Evolutionary conservation across 2,113 vertebrate species (phyloP), one percentile per base, ranked within the genome.

Genomic region (Gnathonemus longibarbis): DNA sequence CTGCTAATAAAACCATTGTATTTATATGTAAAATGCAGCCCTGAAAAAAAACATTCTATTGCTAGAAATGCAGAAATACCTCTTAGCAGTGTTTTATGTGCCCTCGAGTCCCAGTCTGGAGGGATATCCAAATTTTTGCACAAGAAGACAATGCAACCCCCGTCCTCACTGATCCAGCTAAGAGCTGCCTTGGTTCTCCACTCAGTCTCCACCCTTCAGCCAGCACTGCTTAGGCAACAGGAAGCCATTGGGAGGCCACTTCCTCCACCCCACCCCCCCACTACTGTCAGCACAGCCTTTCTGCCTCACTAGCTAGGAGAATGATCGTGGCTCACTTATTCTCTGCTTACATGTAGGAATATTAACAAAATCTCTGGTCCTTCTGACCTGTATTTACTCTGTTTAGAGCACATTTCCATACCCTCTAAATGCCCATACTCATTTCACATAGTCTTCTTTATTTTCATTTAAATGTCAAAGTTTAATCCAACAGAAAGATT

Each of bases 151-250:
- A 90, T 80, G 87, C 84, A 39, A 56, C 77, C 91, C 84, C 92
- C 88, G 87, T 90, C 90, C 90, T 91, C 0, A 90, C 90, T 93
- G 86, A 92, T 93, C 92, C 88, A 91, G 93, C 92, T 93, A 92
- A 94, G 92, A 93, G 91, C 92, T 92, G 91, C 91, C 91, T 91
- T 92, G 21, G 87, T 92, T 91, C 93, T 92, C 89, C 92, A 91
- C 91, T 84, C 90, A 94, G 94, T 95, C 95, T 94, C 94, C 95
- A 94, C 95, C 95, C 94, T 94, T 91, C 92, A 94, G 92, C 91
- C 89, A 91, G 87, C 90, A 87, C 88, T 53, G 89, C 91, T 92
- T 88, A 13, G 94, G 90, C 94, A 93, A 91, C 92, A 91, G 93
- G 93, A 94, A 93, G 91, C 90, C 66, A 90, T 89, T 91, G 50